These are phyloP conservation scores for Calephelis perditalis DNA, from an alignment of 2,888 invertebrate species.

Conservation along the genomic window DNA sequence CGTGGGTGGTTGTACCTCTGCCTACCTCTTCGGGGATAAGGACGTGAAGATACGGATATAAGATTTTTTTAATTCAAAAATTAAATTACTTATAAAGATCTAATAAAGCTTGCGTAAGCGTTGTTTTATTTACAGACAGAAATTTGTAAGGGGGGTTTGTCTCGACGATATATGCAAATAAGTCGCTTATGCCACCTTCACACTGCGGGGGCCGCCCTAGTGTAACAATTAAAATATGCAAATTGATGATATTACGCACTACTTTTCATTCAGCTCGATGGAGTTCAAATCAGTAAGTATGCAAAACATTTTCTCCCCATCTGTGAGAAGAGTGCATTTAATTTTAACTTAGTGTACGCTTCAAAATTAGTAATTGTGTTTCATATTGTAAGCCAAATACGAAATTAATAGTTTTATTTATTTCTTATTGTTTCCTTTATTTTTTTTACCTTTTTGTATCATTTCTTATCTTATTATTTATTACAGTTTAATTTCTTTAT, in stretches of 20 bases:
- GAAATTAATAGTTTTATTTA: too few species aligned
- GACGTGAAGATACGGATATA: too few species aligned
- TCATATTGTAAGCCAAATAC: neutral
- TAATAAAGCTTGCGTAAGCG: neutral
- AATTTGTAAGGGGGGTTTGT: constrained; percentile 47
- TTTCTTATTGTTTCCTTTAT: too few species aligned
- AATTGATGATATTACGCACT: constrained; percentile 70
- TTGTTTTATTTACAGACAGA: constrained; percentile 51
- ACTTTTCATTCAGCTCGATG: constrained; percentile 68
- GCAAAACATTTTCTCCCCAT: constrained; percentile 33
- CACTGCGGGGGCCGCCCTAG: constrained; percentile 49
- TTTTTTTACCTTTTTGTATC: too few species aligned
- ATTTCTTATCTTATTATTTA: too few species aligned
- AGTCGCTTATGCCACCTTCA: constrained; percentile 60
- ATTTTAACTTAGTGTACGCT: constrained; percentile 37
- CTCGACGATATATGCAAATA: constrained; percentile 64
- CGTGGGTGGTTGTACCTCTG: too few species aligned
- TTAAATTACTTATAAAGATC: neutral
- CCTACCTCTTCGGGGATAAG: too few species aligned
- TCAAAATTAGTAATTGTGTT: neutral
- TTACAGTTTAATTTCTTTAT: too few species aligned
- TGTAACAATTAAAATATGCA: constrained; percentile 77
- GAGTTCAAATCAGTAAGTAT: constrained; percentile 29
- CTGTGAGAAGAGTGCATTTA: constrained; percentile 46
- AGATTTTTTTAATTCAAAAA: too few species aligned